Percentiles rank a stretch among this genome's conserved stretches.
phyloP scores from a whole-genome alignment of 64 coral and sea anemone species.

The Stichodactyla mertensii region DNA sequence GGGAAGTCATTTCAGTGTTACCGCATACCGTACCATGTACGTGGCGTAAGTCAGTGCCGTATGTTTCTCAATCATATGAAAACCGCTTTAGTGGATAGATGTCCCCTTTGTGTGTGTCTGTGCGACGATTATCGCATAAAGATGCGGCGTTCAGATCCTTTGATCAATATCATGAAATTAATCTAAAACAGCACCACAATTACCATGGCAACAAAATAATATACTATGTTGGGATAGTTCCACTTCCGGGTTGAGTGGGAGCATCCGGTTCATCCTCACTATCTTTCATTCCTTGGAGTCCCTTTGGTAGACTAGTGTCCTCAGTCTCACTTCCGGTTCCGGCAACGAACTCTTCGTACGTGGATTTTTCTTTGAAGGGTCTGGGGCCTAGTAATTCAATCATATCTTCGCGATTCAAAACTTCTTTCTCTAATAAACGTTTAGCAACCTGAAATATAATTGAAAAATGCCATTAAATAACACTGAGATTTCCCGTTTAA shows the following conservation, averaged over 20 bases:
- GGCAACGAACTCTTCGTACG: conserved; percentile 96
- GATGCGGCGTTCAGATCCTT: background rate
- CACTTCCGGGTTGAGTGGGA: conserved; percentile 15
- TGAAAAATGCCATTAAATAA: background rate
- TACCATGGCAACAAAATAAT: background rate
- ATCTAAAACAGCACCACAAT: background rate
- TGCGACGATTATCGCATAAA: background rate
- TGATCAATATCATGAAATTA: background rate
- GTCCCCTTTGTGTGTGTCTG: background rate
- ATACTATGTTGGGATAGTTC: conserved; percentile 58
- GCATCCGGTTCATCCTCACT: conserved; percentile 28
- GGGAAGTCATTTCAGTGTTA: too few species aligned
- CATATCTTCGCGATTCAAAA: conserved; percentile 93
- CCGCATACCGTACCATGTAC: too few species aligned
- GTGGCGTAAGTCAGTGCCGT: too few species aligned
- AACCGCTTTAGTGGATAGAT: too few species aligned
- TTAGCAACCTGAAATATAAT: conserved; percentile 60
- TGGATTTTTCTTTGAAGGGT: conserved; percentile 97
- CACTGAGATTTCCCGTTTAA: too few species aligned
- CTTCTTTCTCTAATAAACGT: conserved; percentile 82
- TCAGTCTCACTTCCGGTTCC: conserved; percentile 91
- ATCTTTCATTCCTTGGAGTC: conserved; percentile 79
- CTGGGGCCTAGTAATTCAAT: conserved; percentile 88
- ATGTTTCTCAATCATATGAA: too few species aligned
- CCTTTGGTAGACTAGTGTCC: conserved; percentile 87